Base-by-base conservation (phyloP, 2,797 vertebrate species). In the Arnoldichthys spilopterus region DNA sequence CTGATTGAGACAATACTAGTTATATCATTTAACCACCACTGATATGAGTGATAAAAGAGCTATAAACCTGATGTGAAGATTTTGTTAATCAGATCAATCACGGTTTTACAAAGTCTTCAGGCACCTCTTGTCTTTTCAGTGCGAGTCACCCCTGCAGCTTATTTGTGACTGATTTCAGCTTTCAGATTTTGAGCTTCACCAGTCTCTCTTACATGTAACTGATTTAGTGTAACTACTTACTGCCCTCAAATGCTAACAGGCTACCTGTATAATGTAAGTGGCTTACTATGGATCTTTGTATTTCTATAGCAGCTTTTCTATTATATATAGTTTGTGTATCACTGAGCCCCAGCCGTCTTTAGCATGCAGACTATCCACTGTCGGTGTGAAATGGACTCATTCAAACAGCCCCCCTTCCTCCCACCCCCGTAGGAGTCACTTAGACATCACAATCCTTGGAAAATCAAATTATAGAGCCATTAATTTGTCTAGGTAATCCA, bases 391-490 rank as follows among this genome's bases (percentile, higher is more conserved):
- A 85, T 77, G 83, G 86, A 84, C 90, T 87, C 84, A 87, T 86
- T 90, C 88, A 88, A 86, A 82, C 82, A 70, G 79, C 83, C 89
- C 81, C 78, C 82, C 86, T n/a, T 84, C 90, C 81, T 74, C 37
- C 88, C 81, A 78, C 86, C 88, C 87, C 87, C 66, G 87, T 87
- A 85, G 88, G 90, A 91, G 90, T 91, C 88, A 85, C 90, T 91
- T 87, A 91, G 89, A 91, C 84, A 80, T 88, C 76, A 86, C 91
- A 90, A 90, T 94, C 91, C 91, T 71, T 78, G 84, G 81, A 92
- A 94, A 94, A 93, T 94, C 92, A 88, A 94, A 94, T 95, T 94
- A 94, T 90, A 90, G 89, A 91, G 90, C 92, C 93, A 93, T 94
- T 94, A 92, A 94, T 94, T 93, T 93, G 90, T 92, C 89, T 89